phyloP scores from a whole-genome alignment of 2,797 vertebrate species.

The Bucorvus abyssinicus region DNA sequence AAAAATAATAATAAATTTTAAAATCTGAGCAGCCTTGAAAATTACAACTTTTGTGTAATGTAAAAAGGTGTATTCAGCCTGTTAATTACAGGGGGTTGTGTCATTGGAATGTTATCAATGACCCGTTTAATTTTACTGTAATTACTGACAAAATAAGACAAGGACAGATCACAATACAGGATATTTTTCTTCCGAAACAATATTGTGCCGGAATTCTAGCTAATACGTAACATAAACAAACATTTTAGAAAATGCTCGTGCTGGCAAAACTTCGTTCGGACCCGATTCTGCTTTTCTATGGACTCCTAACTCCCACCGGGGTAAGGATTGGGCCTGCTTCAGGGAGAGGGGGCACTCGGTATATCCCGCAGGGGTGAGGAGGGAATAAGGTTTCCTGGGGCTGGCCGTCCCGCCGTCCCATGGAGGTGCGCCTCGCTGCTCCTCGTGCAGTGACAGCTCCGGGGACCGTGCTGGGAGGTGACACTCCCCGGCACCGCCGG shows the following conservation, averaged over 20 bases:
- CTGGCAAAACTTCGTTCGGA: background rate
- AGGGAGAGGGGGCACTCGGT: background rate
- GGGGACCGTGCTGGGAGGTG: background rate
- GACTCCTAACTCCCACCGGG: background rate
- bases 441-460: background rate
- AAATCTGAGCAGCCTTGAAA: slow-evolving; percentile 50
- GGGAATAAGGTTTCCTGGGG: background rate
- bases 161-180: slow-evolving; percentile 64
- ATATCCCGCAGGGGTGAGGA: background rate
- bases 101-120: slow-evolving; percentile 70
- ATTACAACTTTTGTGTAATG: slow-evolving; percentile 65
- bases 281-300: background rate
- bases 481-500: background rate
- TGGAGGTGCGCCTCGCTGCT: background rate
- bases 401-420: background rate
- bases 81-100: slow-evolving; percentile 67
- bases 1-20: background rate
- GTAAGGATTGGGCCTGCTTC: background rate
- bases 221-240: slow-evolving; percentile 33
- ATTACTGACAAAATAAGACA: slow-evolving; percentile 74
- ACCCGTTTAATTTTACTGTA: slow-evolving; percentile 70
- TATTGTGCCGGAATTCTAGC: background rate
- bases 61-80: slow-evolving; percentile 71
- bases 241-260: background rate
- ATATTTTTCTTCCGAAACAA: slow-evolving; percentile 55